These are phyloP conservation scores for Phymastichus coffea DNA, from an alignment of 1,140 invertebrate genomes.

Conservation along the genomic window DNA sequence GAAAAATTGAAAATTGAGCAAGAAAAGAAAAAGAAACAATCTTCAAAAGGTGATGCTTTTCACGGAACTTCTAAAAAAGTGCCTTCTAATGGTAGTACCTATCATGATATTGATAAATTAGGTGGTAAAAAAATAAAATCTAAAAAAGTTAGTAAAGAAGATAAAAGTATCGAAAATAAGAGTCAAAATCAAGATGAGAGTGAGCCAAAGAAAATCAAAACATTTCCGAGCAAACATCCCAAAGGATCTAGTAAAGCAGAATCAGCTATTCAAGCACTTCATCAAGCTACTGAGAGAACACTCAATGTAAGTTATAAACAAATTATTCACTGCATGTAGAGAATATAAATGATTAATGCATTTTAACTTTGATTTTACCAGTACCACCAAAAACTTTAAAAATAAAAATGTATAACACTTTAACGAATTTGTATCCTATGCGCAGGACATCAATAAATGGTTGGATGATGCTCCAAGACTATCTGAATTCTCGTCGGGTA, in stretches of 20 bases:
- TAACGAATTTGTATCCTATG: neutral
- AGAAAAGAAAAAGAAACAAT: conserved; percentile 54
- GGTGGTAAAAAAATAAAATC: conserved; percentile 40
- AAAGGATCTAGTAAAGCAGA: conserved; percentile 46
- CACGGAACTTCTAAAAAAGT: conserved; percentile 51
- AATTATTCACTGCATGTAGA: conserved; percentile 19
- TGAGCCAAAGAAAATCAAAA: conserved; percentile 48
- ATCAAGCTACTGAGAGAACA: conserved; percentile 77
- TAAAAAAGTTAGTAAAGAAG: conserved; percentile 43
- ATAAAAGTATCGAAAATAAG: conserved; percentile 35
- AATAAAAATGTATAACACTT: no score
- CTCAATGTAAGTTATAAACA: conserved; percentile 61
- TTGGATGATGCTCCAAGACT: conserved; percentile 78
- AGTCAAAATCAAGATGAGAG: conserved; percentile 35
- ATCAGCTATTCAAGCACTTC: conserved; percentile 73
- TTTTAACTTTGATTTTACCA: neutral
- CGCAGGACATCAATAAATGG: conserved; percentile 81
- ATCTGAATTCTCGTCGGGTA: conserved; percentile 70
- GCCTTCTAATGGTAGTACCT: conserved; percentile 54
- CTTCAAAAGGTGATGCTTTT: conserved; percentile 36
- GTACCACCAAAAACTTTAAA: neutral
- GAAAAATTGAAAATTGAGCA: conserved; percentile 66
- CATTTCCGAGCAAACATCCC: conserved; percentile 42
- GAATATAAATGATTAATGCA: conserved; percentile 11
- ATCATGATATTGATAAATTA: conserved; percentile 43